Percentiles rank a stretch among this genome's conserved stretches.
Conservation (phyloP, 2,113 vertebrate genomes). For the Pachycephala philippinensis region DNA sequence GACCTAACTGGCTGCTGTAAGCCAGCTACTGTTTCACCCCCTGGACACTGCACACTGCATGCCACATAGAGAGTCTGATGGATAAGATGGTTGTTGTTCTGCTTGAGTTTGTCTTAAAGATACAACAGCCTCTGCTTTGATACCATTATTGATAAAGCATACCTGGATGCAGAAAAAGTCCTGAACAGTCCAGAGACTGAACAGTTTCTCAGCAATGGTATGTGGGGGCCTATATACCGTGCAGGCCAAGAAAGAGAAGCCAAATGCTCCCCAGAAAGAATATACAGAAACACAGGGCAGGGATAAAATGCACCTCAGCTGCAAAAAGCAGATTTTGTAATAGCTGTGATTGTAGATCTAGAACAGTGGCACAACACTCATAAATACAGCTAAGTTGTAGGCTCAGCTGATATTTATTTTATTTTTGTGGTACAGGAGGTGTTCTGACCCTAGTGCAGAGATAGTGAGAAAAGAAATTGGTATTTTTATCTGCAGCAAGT, state of each 20-base stretch:
- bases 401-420: neutral
- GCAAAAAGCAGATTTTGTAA: neutral
- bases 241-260: neutral
- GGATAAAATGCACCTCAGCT: neutral
- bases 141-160: neutral
- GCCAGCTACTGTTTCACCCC: neutral
- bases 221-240: too few species aligned
- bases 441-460: neutral
- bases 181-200: neutral
- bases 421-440: neutral
- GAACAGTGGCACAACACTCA: neutral
- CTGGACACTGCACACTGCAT: too few species aligned
- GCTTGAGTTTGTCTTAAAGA: neutral
- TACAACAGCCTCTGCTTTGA: neutral
- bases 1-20: neutral
- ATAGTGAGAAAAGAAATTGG: neutral
- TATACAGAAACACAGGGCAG: neutral
- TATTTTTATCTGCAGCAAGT: neutral
- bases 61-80: neutral
- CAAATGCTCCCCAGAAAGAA: neutral
- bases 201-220: neutral
- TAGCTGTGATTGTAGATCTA: neutral
- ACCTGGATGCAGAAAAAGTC: neutral
- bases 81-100: neutral
- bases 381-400: neutral